These are phyloP conservation scores for Palythoa heliodiscus DNA, from an alignment of 92 coral and sea anemone genomes.

Conservation along the genomic window DNA sequence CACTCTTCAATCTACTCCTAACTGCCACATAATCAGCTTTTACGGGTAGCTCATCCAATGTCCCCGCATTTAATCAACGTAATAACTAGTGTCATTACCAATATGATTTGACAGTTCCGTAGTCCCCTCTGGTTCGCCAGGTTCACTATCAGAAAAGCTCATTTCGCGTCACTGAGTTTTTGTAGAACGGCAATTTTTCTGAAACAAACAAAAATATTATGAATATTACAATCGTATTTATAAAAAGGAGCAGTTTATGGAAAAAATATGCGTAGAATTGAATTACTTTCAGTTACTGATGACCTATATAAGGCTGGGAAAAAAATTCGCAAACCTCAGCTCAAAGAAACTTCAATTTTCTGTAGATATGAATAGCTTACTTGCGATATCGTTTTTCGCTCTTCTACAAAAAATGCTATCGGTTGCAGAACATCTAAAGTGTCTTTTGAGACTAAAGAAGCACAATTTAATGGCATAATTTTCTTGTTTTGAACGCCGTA, in stretches of 20 bases:
- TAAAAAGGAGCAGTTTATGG: neutral
- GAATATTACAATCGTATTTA: neutral
- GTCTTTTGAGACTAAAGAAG: no score
- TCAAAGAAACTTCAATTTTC: no score
- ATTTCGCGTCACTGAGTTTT: neutral
- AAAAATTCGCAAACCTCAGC: no score
- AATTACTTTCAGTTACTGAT: neutral
- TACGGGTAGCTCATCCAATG: neutral
- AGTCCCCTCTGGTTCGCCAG: slow-evolving; percentile 11
- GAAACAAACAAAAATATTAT: neutral
- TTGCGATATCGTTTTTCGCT: no score
- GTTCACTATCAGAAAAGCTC: slow-evolving; percentile 24
- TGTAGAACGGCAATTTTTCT: neutral
- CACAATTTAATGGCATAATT: no score
- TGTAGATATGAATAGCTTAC: no score
- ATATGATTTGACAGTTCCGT: neutral
- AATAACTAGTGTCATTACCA: slow-evolving; percentile 2
- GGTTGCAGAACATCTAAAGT: no score
- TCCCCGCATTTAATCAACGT: neutral
- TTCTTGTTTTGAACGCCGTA: neutral
- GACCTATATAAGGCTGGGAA: no score
- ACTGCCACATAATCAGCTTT: neutral
- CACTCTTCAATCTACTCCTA: neutral
- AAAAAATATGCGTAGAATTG: neutral
- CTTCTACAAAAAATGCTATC: no score